Evolutionary conservation across 2,888 invertebrate species (phyloP), one percentile per base, ranked within the genome.

Genomic region (Tetanocera ferruginea): DNA sequence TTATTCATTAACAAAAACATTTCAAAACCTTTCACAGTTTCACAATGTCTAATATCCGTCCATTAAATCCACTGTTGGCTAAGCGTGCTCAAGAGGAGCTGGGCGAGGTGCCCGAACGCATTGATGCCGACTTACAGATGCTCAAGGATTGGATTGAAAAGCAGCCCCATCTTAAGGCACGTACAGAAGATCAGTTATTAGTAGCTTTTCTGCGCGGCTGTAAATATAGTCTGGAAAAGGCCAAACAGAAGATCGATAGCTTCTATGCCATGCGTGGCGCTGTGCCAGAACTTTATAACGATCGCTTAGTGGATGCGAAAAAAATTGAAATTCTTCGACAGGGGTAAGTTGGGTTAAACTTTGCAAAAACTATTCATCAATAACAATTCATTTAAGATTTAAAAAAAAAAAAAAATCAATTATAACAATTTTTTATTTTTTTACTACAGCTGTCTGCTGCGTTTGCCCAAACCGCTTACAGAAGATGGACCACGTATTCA

Each of bases 261-360:
- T 93, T 91, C 85, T 93, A 93, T 84, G 92, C 93, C 0, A 85
- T 89, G 84, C 91, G 92, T 80, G 90, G 91, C 3, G 88, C 91
- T 49, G 89, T 92, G 0, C 93, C 93, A 0, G 93, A 94, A 84
- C 90, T 93, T 76, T 93, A 92, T 83, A 89, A 86, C 79, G 83
- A 89, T 82, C 86, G 90, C 14, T 84, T 85, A 62, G 88, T 88
- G 5, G 84, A 86, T 67, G 86, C 88, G 57, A 87, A 85, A 76
- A 84, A 85, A 37, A 76, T 88, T 28, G 86, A 81, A 76, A 88
- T 89, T 72, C 82, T 89, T 14, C 85, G 84, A 82, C 84, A 86
- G 71, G 89, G 87, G 89, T 90, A 81, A 81, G 84, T 78, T 19
- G 6, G 17, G 11, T 14, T n/a, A n/a, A n/a, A n/a, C n/a, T n/a